Conservation (phyloP, 2,888 invertebrate species). For the Corbicula japonica region DNA sequence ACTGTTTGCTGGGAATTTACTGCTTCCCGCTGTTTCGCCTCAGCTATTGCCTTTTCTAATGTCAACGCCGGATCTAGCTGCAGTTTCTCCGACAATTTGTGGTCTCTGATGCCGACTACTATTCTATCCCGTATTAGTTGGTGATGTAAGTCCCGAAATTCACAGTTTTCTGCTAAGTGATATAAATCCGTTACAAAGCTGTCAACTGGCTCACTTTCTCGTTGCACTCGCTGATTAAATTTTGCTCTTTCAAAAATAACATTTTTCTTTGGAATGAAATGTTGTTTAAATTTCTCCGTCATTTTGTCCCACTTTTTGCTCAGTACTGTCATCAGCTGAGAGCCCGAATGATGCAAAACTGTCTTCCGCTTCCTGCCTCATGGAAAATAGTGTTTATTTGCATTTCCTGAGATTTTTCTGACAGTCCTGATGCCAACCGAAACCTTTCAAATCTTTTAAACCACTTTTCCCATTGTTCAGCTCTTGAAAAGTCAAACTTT, state of each 20-base stretch:
- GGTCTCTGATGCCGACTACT: slow-evolving; percentile 55
- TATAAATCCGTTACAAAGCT: slow-evolving; percentile 34
- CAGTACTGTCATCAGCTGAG: slow-evolving; percentile 27
- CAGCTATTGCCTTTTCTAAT: slow-evolving; percentile 31
- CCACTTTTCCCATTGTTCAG: slow-evolving; percentile 21
- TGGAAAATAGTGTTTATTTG: slow-evolving; percentile 30
- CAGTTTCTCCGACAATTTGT: slow-evolving; percentile 53
- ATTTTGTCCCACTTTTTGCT: slow-evolving; percentile 30
- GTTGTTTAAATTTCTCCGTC: slow-evolving; percentile 16
- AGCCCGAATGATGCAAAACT: slow-evolving; percentile 30
- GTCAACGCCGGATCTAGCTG: slow-evolving; percentile 46
- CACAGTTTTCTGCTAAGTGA: slow-evolving; percentile 45
- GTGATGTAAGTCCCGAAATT: slow-evolving; percentile 46
- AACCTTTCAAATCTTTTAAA: slow-evolving; percentile 23
- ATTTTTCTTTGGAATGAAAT: slow-evolving; percentile 31
- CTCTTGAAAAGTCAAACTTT: neutral
- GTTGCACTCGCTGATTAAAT: slow-evolving; percentile 48
- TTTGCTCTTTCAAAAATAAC: slow-evolving; percentile 45
- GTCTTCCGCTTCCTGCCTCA: slow-evolving; percentile 42
- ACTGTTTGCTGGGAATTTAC: slow-evolving; percentile 24
- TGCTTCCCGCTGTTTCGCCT: slow-evolving; percentile 32
- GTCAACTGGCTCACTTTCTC: slow-evolving; percentile 36
- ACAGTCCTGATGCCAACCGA: slow-evolving; percentile 5
- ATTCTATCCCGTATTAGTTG: slow-evolving; percentile 60
- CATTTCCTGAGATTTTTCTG: neutral